A percentile compares a stretch with the other conserved stretches of the same genome.
Evolutionary conservation across 1,140 invertebrate species (phyloP).

Genomic region (Eueides isabella): DNA sequence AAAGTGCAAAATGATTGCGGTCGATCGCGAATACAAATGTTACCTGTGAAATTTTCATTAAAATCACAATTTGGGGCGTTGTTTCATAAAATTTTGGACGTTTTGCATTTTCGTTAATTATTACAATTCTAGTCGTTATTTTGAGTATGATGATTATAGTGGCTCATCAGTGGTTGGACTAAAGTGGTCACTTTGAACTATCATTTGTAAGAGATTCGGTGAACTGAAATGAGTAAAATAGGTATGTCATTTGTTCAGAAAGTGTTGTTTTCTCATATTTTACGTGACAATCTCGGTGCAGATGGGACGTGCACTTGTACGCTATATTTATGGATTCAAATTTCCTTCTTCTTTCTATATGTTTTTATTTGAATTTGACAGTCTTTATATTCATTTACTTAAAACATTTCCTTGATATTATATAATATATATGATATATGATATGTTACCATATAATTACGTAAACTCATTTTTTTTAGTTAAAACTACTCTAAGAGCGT

Average conservation of each 20-base stretch:
- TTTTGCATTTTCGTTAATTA: background rate
- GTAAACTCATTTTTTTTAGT: too few species aligned
- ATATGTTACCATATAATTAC: too few species aligned
- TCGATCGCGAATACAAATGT: slow-evolving; percentile 34
- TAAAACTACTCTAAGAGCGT: too few species aligned
- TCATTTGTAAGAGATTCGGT: background rate
- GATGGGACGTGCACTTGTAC: background rate
- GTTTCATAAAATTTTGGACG: background rate
- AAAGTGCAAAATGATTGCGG: slow-evolving; percentile 50
- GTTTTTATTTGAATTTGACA: too few species aligned
- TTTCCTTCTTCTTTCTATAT: background rate
- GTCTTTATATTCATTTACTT: too few species aligned
- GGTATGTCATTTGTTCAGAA: background rate
- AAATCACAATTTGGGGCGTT: background rate
- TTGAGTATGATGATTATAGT: background rate
- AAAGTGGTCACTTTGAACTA: background rate
- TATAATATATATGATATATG: too few species aligned
- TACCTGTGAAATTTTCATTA: slow-evolving; percentile 14
- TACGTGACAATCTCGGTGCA: background rate
- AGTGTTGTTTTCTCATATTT: slow-evolving; percentile 5
- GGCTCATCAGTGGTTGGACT: background rate
- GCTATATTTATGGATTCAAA: background rate
- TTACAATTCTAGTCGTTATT: background rate
- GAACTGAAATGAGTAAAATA: background rate
- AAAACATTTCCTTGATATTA: too few species aligned